Evolutionary conservation across 1,140 invertebrate species (phyloP).

Genomic region (Goniozus legneri): DNA sequence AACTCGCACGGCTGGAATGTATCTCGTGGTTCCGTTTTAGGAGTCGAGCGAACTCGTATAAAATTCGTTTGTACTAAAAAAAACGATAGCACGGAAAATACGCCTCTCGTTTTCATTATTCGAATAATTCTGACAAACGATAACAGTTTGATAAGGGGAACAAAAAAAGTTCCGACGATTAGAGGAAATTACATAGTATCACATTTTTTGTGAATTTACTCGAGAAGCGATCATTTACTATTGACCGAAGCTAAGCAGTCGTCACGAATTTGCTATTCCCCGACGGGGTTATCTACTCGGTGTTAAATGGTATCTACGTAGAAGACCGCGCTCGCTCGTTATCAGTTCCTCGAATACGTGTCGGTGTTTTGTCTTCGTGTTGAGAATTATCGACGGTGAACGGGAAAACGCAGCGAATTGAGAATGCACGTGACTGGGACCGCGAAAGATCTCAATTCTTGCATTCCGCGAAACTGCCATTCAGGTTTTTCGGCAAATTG

Average conservation of each 20-base stretch:
- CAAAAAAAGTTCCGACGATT: no score
- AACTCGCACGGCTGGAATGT: no score
- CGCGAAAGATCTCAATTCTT: neutral
- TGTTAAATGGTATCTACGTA: conserved; percentile 14
- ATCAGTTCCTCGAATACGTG: conserved; percentile 28
- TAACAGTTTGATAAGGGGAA: no score
- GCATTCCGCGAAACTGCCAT: no score
- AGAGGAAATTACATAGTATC: neutral
- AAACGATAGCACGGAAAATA: no score
- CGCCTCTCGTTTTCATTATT: no score
- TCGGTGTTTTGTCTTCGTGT: conserved; percentile 33
- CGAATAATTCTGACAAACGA: no score
- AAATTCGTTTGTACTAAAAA: neutral
- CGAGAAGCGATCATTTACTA: conserved; percentile 18
- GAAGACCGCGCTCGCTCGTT: neutral
- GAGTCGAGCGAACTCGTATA: neutral
- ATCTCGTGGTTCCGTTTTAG: neutral
- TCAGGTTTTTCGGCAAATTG: no score
- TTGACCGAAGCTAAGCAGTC: conserved; percentile 23
- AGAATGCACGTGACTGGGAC: conserved; percentile 18
- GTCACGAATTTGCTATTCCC: conserved; percentile 24
- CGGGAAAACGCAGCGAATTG: no score
- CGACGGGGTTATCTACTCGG: conserved; percentile 34
- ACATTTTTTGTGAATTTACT: neutral
- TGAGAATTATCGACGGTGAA: conserved; percentile 25